Evolutionary conservation across 2,797 vertebrate genomes (phyloP), one percentile per base, ranked within the genome.

Genomic region (Sphaeramia orbicularis): DNA sequence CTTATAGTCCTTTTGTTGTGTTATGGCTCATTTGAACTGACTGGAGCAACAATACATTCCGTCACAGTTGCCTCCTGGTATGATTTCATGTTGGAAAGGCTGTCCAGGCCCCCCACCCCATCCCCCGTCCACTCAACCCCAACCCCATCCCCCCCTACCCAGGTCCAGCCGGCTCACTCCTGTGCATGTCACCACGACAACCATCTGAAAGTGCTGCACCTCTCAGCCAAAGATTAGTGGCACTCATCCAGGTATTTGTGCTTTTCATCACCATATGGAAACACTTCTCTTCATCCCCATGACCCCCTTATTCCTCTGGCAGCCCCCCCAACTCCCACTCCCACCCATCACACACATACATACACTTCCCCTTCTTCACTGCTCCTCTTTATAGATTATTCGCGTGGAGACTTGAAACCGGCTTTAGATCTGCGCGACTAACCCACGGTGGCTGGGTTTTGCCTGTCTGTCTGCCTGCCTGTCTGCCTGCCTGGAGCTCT

Each of bases 211-310:
- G 77, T 79, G 74, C 74, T 89, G 74, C 80, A 86, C 84, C 84
- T 86, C 82, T 81, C 84, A 89, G 88, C 85, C 84, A 86, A 85
- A 89, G 78, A 90, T 85, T 87, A 85, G 85, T 92, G 90, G 91
- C 91, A 78, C 82, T 78, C 85, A 89, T 92, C 91, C 92, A 92
- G 90, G 82, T 92, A 89, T 90, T 80, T 71, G 43, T 89, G 75
- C 85, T 81, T 87, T 88, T 84, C 87, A 91, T 86, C 84, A 87
- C 85, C 90, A 91, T 92, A 89, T 91, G 91, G 91, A 92, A 92
- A 87, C 80, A 85, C 85, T 93, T 91, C 79, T 81, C 89, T 90
- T 84, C 80, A 86, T 91, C 87, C 82, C 78, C n/a, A 80, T 42
- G 30, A 84, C 54, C 73, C 55, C 79, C 66, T 65, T 55, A 58